phyloP scores from a whole-genome alignment of 53 echinoderm and acorn worm species.

The Apostichopus leukothele region DNA sequence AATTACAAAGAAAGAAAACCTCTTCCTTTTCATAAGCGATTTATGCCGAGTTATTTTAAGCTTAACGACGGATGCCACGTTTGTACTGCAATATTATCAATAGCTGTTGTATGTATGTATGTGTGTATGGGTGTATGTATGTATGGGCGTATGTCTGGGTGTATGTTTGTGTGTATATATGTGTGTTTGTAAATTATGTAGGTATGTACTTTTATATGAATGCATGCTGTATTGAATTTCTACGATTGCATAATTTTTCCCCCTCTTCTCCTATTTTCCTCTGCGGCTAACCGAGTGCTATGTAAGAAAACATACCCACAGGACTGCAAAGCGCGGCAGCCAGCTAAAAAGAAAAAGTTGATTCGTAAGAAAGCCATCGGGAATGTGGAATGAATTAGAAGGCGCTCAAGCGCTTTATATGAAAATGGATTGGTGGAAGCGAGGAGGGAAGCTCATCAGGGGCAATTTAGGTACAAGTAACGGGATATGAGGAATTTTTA shows the following conservation, averaged over 20 bases:
- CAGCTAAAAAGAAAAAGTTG: not conserved
- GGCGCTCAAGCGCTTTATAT: conserved; percentile 14
- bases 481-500: not conserved
- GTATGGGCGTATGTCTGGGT: not conserved
- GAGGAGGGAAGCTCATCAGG: not conserved
- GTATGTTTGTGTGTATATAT: not conserved
- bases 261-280: not conserved
- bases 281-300: conserved; percentile 1
- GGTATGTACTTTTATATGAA: not conserved
- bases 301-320: conserved; percentile 15
- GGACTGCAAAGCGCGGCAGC: not conserved
- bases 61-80: not conserved
- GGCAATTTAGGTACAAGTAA: conserved; percentile 3
- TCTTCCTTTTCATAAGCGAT: conserved; percentile 6
- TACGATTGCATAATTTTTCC: not conserved
- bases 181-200: not conserved
- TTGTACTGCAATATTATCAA: not conserved
- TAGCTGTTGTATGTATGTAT: not conserved
- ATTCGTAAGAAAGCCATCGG: conserved; percentile 14
- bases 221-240: conserved; percentile 6
- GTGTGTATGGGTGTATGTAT: not conserved
- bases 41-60: conserved; percentile 12
- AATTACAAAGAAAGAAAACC: not conserved
- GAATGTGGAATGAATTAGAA: conserved; percentile 14
- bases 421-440: conserved; percentile 14